Evolutionary conservation across 2,113 vertebrate species (phyloP), one percentile per base, ranked within the genome.

Genomic region (Gallinago undulata): DNA sequence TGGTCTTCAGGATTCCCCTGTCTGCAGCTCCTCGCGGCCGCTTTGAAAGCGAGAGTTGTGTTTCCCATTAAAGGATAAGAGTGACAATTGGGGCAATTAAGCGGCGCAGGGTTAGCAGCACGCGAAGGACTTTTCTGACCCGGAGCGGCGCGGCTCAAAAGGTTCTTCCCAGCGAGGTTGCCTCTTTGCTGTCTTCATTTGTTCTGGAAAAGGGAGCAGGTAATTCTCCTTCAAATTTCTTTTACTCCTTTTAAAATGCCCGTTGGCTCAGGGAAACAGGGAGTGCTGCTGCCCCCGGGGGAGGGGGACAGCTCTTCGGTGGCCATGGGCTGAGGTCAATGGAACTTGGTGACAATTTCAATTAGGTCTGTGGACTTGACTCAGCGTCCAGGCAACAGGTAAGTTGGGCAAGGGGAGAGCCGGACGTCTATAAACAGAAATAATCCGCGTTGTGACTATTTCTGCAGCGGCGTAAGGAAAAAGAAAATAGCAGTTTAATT

Each of bases 1-100:
- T 98, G 97, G 97, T 97, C 97, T 97, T 98, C 97, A 98, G 97
- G 98, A 97, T 98, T 97, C 97, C 96, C 94, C 94, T 97, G 97
- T 97, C 98, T 97, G 97, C 98, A 97, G 96, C 97, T 93, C 94
- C 90, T 95, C 74, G 77, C 76, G 95, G 97, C 89, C 80, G 92
- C 98, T 98, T 97, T 97, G 98, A 97, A 97, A 94, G 94, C 24
- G 94, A 97, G 95, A 97, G 96, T 92, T 97, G 84, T 98, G 98
- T 98, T 98, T 98, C 97, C 97, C 90, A 98, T 98, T 98, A 98
- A 89, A 68, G 97, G 95, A 82, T 97, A 97, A 97, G 94, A 94
- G 97, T 91, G 72, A 97, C 98, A 97, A 97, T 96, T 97, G 98
- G 95, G 96, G 95, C 96, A 97, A 97, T 98, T 97, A 98, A 95